Evolutionary conservation across 2,888 invertebrate genomes (phyloP).

Genomic region (Lucinisca nassula): DNA sequence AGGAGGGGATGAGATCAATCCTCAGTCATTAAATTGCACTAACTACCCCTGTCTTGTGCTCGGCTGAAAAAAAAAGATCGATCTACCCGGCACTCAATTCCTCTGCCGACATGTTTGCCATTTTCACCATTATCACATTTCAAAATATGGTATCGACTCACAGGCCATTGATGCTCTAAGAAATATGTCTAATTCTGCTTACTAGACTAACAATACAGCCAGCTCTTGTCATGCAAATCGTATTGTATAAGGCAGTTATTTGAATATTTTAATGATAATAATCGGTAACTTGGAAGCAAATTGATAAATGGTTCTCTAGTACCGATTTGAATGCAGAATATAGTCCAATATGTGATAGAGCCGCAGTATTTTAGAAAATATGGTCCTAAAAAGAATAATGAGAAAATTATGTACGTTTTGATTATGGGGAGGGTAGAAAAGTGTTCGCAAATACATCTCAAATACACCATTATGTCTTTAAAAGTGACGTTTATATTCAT

Average conservation of each 20-base stretch:
- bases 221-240: not conserved
- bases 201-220: not conserved
- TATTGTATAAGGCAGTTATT: not conserved
- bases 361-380: not conserved
- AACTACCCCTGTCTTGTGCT: too few relatives aligned
- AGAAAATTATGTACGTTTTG: slow-evolving; percentile 14
- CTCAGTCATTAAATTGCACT: too few relatives aligned
- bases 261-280: slow-evolving; percentile 19
- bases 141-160: too few relatives aligned
- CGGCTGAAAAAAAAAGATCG: too few relatives aligned
- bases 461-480: slow-evolving; percentile 4
- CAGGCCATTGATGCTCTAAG: too few relatives aligned
- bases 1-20: too few relatives aligned
- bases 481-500: slow-evolving; percentile 25
- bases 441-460: not conserved
- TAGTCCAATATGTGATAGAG: not conserved
- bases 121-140: too few relatives aligned
- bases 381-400: slow-evolving; percentile 1
- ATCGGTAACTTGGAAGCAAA: slow-evolving; percentile 19
- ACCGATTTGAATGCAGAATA: slow-evolving; percentile 3
- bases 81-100: too few relatives aligned
- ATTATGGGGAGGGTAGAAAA: slow-evolving; percentile 13
- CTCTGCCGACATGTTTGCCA: too few relatives aligned
- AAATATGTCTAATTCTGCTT: not conserved
- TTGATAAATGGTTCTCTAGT: not conserved